Evolutionary conservation across 2,888 invertebrate genomes (phyloP).

Genomic region (Arrhopalites spinosus): DNA sequence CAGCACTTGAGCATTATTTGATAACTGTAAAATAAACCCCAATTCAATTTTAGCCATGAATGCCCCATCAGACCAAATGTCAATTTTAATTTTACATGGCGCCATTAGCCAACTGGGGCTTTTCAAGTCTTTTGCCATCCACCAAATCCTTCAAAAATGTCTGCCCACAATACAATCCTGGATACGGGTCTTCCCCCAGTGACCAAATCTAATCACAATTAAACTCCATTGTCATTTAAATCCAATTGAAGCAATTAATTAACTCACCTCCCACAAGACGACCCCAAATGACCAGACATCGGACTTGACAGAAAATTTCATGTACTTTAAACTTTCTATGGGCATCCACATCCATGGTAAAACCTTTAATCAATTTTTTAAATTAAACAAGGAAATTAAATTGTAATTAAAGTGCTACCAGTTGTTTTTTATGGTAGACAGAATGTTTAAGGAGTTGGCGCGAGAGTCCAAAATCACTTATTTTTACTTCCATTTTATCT

Average conservation of each 20-base stretch:
- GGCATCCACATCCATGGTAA: neutral
- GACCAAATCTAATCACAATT: too few relatives aligned
- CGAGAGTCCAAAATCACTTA: neutral
- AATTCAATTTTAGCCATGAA: too few relatives aligned
- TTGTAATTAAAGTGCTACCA: neutral
- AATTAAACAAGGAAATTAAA: neutral
- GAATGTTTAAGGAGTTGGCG: neutral
- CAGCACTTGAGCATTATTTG: neutral
- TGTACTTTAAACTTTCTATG: neutral
- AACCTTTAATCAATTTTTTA: neutral
- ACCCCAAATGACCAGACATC: neutral
- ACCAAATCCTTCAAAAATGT: neutral
- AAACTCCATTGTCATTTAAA: too few relatives aligned
- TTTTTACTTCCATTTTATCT: neutral
- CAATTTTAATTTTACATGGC: neutral
- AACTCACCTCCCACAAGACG: neutral
- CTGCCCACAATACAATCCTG: neutral
- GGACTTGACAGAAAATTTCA: neutral
- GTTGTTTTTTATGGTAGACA: neutral
- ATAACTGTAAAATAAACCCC: neutral
- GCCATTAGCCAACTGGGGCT: neutral
- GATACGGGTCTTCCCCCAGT: neutral
- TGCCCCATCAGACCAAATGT: too few relatives aligned
- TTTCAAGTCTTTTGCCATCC: neutral
- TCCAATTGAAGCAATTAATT: too few relatives aligned